Evolutionary conservation across 2,888 invertebrate genomes (phyloP).

Genomic region (Melanostoma scalare): DNA sequence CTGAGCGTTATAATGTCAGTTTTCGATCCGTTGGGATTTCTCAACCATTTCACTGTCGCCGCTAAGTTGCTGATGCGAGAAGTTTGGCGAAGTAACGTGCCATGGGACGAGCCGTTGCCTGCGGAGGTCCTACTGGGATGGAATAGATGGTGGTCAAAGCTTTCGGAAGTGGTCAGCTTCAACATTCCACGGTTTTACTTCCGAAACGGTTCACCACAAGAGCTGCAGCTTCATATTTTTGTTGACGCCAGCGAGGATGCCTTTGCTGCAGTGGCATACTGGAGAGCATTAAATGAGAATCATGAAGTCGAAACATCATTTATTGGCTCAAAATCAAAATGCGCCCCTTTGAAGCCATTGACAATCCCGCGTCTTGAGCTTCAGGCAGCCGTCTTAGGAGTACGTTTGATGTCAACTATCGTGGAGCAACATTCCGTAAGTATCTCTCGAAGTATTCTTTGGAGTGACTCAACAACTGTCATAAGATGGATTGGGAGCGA

Average conservation of each 20-base stretch:
- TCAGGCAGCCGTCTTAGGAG: constrained; percentile 48
- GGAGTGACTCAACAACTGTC: constrained; percentile 48
- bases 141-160: neutral
- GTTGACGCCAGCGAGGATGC: constrained; percentile 33
- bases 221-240: constrained; percentile 32
- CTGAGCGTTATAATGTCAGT: constrained; percentile 4
- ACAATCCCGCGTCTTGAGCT: constrained; percentile 44
- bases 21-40: neutral
- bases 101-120: constrained; percentile 25
- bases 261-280: constrained; percentile 57
- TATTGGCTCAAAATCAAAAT: constrained; percentile 57
- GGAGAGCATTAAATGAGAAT: constrained; percentile 41
- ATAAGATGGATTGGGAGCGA: constrained; percentile 72
- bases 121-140: neutral
- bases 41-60: no score
- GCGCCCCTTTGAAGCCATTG: constrained; percentile 40
- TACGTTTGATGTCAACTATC: constrained; percentile 22
- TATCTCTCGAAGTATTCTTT: constrained; percentile 18
- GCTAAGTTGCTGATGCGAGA: no score
- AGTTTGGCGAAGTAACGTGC: neutral
- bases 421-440: constrained; percentile 17
- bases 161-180: neutral
- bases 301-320: constrained; percentile 47
- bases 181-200: constrained; percentile 13
- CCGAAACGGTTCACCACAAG: neutral